Base-by-base conservation (phyloP, 1,140 invertebrate species). In the Drosophila arizonae region DNA sequence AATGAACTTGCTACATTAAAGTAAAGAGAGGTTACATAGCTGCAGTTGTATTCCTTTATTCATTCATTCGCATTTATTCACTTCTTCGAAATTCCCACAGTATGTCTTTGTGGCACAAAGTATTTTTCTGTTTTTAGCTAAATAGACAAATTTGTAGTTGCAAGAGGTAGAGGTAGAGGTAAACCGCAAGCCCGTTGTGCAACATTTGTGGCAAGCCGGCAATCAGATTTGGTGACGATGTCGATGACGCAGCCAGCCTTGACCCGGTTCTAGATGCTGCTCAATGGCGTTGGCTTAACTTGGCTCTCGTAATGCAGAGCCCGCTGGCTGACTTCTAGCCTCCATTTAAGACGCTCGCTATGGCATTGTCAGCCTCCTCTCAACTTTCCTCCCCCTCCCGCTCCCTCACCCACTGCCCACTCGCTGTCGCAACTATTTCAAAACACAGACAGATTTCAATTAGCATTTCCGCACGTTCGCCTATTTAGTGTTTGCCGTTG, bases 381-480 rank as follows among this genome's bases (percentile, higher is more conserved):
- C 28, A 4, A 6, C 28, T 28, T 4, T 2, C 26, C 26, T 30
- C 6, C 28, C 6, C 33, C 33, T 10, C 11, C 11, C 1, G 0
- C 6, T 45, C n/a, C 6, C n/a, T 24, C 43, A 3, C 8, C n/a
- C 21, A 1, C 21, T 24, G 21, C 2, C 21, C 21, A 24, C 3
- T 4, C 21, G 13, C 2, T 6, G 28, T 30, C 13, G 9, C 51
- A 63, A 51, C 46, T 69, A 62, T 69, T 76, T 69, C 21, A 52
- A 61, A 50, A 58, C 63, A 56, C 58, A 68, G 72, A 73, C 75
- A 66, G 75, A 75, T 76, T 67, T 74, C 79, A 81, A 86, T 87
- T 81, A 87, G 72, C 63, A 56, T 86, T 86, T 86, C 81, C 76
- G 78, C 84, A 82, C 76, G 84, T 82, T 81, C 62, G 50, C 48